Base-by-base conservation (phyloP, 2,797 vertebrate species). In the Sarcoramphus papa region DNA sequence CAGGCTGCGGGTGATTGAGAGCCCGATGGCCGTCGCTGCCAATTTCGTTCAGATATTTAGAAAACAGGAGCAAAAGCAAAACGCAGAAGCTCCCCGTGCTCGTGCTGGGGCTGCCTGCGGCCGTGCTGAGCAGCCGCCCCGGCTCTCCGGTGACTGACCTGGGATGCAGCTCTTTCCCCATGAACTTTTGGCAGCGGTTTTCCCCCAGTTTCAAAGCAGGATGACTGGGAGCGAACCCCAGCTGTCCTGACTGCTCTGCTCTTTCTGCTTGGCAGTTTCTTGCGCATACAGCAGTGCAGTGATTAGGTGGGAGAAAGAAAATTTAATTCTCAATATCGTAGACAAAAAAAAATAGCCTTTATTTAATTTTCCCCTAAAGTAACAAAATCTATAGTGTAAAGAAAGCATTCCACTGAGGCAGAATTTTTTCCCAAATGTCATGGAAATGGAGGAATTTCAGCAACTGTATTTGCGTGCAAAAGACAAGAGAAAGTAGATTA, bases 401-500 rank as follows among this genome's bases (percentile, higher is more conserved):
- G 48, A 67, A 80, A 74, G 37, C 28, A 2, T 82, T 94, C 45
- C n/a, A 4, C 24, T 3, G 33, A 76, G 65, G 69, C 57, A 65
- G 41, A 53, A 8, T 12, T 83, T 84, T 63, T 62, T 4, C 40
- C 79, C 51, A 90, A 87, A 84, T 68, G 77, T 95, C 86, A 51
- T 63, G 67, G 84, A 79, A 94, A 81, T 84, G 65, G 90, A 89
- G 56, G 74, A 62, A 73, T 74, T 94, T 87, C 74, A 76, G 78
- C 85, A 91, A 75, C 86, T 70, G 65, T 33, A 51, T 95, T 94
- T 95, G 76, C n/a, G 88, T 51, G 88, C 85, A 33, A 63, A 81
- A 78, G 65, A 74, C 92, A 79, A 80, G 48, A 79, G 85, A 91
- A 97, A 91, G 92, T 73, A 96, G 97, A 97, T 97, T 97, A 95